These are phyloP conservation scores for Semicossyphus pulcher DNA, from an alignment of 2,113 vertebrate species.

Conservation along the genomic window DNA sequence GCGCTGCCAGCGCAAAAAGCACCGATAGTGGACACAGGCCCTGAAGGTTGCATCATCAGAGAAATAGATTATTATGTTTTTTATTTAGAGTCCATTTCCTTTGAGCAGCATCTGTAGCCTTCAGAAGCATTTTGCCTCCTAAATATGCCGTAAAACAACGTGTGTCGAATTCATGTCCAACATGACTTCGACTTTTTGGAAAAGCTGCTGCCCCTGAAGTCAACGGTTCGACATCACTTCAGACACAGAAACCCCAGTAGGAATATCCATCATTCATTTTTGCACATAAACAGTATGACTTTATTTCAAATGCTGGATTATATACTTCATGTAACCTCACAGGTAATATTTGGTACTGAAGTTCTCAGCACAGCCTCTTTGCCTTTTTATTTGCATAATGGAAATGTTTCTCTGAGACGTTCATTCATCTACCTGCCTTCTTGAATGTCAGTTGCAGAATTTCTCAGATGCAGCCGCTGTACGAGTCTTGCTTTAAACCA, in stretches of 20 bases:
- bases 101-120: conserved; percentile 36
- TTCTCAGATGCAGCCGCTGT: conserved; percentile 11
- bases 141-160: neutral
- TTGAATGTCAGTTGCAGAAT: neutral
- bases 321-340: neutral
- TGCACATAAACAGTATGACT: neutral
- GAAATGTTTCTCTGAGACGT: neutral
- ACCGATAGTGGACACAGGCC: too few relatives aligned
- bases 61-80: too few relatives aligned
- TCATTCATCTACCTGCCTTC: conserved; percentile 7
- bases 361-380: conserved; percentile 30
- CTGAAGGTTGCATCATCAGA: too few relatives aligned
- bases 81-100: too few relatives aligned
- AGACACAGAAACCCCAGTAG: neutral
- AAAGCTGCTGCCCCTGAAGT: neutral
- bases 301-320: conserved; percentile 33
- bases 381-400: conserved; percentile 29
- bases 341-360: conserved; percentile 5
- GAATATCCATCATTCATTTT: neutral
- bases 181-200: neutral
- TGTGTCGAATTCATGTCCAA: neutral
- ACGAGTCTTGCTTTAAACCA: neutral
- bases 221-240: neutral
- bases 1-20: too few relatives aligned
- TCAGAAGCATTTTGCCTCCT: conserved; percentile 22